Conservation (phyloP, 1,140 invertebrate species). For the Aphaenogaster floridana region DNA sequence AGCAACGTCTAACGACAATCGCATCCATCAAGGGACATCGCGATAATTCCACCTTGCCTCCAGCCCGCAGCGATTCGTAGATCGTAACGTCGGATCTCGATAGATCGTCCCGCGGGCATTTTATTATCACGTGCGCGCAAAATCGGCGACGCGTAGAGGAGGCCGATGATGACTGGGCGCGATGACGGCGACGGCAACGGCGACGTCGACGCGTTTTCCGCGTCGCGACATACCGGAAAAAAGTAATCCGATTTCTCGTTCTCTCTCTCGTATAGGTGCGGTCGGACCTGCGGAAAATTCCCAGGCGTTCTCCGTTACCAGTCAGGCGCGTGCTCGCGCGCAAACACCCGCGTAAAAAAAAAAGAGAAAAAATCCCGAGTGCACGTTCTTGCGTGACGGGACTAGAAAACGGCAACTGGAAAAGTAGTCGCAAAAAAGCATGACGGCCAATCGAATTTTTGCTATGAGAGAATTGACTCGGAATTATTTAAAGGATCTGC, state of each 20-base stretch:
- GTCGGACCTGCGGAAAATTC: conserved; percentile 77
- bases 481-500: not conserved
- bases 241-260: conserved; percentile 69
- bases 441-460: not conserved
- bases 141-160: conserved; percentile 19
- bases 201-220: conserved; percentile 20
- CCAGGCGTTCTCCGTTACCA: conserved; percentile 73
- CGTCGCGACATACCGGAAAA: conserved; percentile 56
- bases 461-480: not conserved
- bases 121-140: conserved; percentile 72
- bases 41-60: conserved; percentile 82
- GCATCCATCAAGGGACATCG: conserved; percentile 85
- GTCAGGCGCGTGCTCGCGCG: conserved; percentile 46
- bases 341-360: conserved; percentile 56
- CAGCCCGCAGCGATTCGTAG: conserved; percentile 65
- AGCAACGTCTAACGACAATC: conserved; percentile 85
- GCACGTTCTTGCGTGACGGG: conserved; percentile 73
- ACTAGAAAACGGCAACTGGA: conserved; percentile 56
- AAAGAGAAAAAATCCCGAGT: conserved; percentile 62
- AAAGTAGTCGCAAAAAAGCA: conserved; percentile 23
- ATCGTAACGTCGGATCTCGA: conserved; percentile 76
- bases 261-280: conserved; percentile 62
- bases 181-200: conserved; percentile 35
- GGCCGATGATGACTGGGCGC: conserved; percentile 19
- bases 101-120: conserved; percentile 78